Evolutionary conservation across 2,113 vertebrate genomes (phyloP).

Genomic region (Cygnus atratus): DNA sequence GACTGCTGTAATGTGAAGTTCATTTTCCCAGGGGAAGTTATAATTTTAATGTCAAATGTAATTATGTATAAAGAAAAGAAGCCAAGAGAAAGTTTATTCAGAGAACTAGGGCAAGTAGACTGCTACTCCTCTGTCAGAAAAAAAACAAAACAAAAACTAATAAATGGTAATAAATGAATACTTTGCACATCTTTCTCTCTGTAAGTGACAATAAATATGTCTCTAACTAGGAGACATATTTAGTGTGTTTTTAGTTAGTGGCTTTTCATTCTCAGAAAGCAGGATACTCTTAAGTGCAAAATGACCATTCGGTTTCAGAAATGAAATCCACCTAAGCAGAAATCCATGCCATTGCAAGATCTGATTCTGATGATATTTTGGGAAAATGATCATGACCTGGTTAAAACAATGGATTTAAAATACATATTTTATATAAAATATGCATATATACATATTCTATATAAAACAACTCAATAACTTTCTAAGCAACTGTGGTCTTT

Average conservation of each 20-base stretch:
- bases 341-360: not conserved
- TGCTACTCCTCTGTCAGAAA: not conserved
- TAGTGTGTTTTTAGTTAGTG: not conserved
- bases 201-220: not conserved
- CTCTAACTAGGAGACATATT: not conserved
- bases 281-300: not conserved
- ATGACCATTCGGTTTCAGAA: not conserved
- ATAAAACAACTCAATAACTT: not conserved
- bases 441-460: not conserved
- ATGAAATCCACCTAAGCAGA: not conserved
- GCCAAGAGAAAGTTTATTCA: not conserved
- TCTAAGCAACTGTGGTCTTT: not conserved
- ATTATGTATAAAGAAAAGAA: conserved; percentile 41
- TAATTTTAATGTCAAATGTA: conserved; percentile 42
- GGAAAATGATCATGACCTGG: not conserved
- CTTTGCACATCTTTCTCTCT: not conserved
- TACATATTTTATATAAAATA: not conserved
- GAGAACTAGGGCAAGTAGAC: conserved; percentile 1
- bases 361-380: not conserved
- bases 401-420: not conserved
- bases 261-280: not conserved
- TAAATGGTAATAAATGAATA: not conserved
- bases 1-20: not conserved
- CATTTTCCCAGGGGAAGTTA: conserved; percentile 30
- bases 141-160: not conserved